Conservation (phyloP, 92 coral and sea anemone genomes). For the Palythoa grandis region DNA sequence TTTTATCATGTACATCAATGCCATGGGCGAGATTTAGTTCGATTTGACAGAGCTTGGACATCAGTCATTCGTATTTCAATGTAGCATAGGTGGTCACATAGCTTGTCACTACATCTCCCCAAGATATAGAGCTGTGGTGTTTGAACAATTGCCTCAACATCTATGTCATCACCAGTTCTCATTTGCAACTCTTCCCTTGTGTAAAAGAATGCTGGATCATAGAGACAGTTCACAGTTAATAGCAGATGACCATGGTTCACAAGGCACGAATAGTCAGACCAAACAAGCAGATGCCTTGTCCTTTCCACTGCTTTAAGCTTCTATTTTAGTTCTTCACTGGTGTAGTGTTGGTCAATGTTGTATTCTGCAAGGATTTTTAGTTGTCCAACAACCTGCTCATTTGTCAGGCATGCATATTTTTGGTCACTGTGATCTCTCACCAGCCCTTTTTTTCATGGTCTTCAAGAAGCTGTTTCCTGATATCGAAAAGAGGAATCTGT, state of each 20-base stretch:
- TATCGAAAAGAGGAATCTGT: constrained; percentile 36
- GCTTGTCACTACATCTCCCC: constrained; percentile 49
- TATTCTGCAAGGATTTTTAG: constrained; percentile 31
- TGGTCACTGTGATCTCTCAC: constrained; percentile 43
- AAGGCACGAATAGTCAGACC: constrained; percentile 43
- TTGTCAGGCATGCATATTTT: constrained; percentile 18
- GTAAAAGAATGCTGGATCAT: constrained; percentile 47
- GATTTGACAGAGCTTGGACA: constrained; percentile 15
- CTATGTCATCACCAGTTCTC: constrained; percentile 29
- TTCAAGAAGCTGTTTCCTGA: neutral
- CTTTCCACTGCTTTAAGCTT: constrained; percentile 30
- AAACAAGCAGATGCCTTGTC: constrained; percentile 31
- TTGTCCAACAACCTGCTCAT: neutral
- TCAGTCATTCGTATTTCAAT: constrained; percentile 55
- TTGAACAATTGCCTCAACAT: constrained; percentile 54
- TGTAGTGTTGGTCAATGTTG: neutral
- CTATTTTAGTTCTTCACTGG: neutral
- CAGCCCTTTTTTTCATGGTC: constrained; percentile 34
- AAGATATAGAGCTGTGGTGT: constrained; percentile 65
- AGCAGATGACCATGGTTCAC: constrained; percentile 48
- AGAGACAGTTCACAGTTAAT: constrained; percentile 24
- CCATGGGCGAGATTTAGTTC: neutral
- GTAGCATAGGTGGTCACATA: constrained; percentile 56
- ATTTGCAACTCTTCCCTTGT: constrained; percentile 18
- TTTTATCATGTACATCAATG: neutral